phyloP scores from a whole-genome alignment of 2,888 invertebrate species.

The Imbricaverruca yamaguchii region DNA sequence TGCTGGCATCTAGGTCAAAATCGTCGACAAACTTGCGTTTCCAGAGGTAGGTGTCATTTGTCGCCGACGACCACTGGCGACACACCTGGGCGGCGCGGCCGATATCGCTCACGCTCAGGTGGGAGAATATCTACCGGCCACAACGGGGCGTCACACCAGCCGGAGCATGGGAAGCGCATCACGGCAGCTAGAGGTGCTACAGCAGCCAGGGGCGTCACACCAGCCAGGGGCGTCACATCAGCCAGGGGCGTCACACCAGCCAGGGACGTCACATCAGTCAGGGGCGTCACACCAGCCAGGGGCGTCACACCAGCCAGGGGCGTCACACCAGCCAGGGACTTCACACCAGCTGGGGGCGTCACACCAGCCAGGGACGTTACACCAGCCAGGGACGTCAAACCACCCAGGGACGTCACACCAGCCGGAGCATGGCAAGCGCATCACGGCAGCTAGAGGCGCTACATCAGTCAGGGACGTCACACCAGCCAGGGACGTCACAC shows the following conservation, averaged over 20 bases:
- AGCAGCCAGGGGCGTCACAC: neutral
- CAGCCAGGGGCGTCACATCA: neutral
- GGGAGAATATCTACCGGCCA: neutral
- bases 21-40: neutral
- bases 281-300: too few species aligned
- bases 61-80: neutral
- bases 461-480: too few species aligned
- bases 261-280: neutral
- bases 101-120: neutral
- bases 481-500: too few species aligned
- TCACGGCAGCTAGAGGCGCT: too few species aligned
- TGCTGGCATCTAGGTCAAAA: neutral
- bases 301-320: too few species aligned
- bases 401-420: too few species aligned
- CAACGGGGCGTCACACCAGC: neutral
- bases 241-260: neutral
- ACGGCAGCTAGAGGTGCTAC: neutral
- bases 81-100: neutral
- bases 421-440: too few species aligned
- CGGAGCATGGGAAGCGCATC: neutral
- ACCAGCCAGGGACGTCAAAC: too few species aligned
- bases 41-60: neutral
- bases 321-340: too few species aligned
- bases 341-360: too few species aligned
- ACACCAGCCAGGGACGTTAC: too few species aligned